Evolutionary conservation across 2,888 invertebrate genomes (phyloP).

Genomic region (Drosophila siamana): DNA sequence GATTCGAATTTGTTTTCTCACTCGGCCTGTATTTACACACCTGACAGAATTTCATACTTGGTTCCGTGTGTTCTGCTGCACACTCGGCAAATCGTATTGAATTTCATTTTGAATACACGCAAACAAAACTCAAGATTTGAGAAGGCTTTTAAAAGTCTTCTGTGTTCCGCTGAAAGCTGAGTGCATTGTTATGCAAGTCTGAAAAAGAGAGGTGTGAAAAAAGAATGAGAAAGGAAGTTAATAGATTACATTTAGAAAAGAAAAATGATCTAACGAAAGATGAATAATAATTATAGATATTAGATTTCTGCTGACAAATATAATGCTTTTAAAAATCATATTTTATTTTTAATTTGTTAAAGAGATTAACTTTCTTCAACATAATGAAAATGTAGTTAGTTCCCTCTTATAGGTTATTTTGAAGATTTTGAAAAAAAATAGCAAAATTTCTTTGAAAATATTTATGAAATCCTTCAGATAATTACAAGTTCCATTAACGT

Average conservation of each 20-base stretch:
- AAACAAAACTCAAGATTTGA: constrained; percentile 13
- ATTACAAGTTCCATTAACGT: not conserved
- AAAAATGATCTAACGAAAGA: not conserved
- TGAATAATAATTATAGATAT: not conserved
- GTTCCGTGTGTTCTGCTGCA: constrained; percentile 47
- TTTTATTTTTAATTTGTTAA: too few relatives aligned
- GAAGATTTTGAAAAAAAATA: not conserved
- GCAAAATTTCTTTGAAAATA: not conserved
- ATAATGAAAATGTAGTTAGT: too few relatives aligned
- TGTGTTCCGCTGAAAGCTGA: constrained; percentile 20
- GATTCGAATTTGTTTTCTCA: constrained; percentile 18
- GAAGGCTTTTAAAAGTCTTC: constrained; percentile 1
- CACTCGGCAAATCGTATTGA: constrained; percentile 18
- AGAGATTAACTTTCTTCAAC: too few relatives aligned
- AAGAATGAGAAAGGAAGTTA: not conserved
- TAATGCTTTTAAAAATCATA: too few relatives aligned
- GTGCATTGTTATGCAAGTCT: constrained; percentile 19
- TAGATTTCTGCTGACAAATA: too few relatives aligned
- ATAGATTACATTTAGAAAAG: not conserved
- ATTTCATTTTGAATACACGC: constrained; percentile 19
- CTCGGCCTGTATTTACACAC: constrained; percentile 28
- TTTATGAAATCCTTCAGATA: not conserved
- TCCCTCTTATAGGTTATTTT: too few relatives aligned
- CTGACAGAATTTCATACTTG: constrained; percentile 39
- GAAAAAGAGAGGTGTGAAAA: constrained; percentile 20